Evolutionary conservation across 2,113 vertebrate species (phyloP), one percentile per base, ranked within the genome.

Genomic region (Athene cunicularia): DNA sequence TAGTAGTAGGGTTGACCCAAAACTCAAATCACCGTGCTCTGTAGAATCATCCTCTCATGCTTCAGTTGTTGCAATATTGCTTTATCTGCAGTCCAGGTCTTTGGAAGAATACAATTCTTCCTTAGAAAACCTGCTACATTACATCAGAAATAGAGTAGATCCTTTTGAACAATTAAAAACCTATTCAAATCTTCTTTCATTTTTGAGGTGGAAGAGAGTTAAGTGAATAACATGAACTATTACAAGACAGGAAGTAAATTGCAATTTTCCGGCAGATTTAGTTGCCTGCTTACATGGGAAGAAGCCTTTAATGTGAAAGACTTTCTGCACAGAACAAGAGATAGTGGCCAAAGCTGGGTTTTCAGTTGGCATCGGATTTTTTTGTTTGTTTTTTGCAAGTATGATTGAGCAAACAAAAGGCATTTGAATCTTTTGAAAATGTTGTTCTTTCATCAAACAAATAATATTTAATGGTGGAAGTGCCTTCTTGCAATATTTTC

Each of bases 121-220:
- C 68, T 47, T 41, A 68, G 4, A 93, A 83, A 86, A 74, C 10
- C 41, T 39, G 19, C 39, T 52, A 5, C 0, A 0, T 56, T 62
- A 45, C 15, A 45, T 53, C 23, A 41, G 64, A 74, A 87, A 41
- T 6, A n/a, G 62, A 86, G 32, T 12, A 85, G 5, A 37, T 50
- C 4, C 3, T 53, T 37, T 70, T 0, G 0, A 75, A 47, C 9
- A 23, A 37, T 50, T 3, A 39, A 74, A 82, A 84, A 12, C 1
- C 28, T 67, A 15, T 2, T 8, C 14, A 52, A 24, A 58, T 58
- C 5, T 32, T 60, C n/a, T 70, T 81, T 39, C 19, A 35, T 43
- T 60, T 87, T 60, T 79, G 22, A 52, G 13, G 33, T 56, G 58
- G 19, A 89, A 75, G 37, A 71, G 26, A 49, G 15, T 66, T 64